Evolutionary conservation across 2,888 invertebrate genomes (phyloP).

Genomic region (Chaitophorus viminalis): DNA sequence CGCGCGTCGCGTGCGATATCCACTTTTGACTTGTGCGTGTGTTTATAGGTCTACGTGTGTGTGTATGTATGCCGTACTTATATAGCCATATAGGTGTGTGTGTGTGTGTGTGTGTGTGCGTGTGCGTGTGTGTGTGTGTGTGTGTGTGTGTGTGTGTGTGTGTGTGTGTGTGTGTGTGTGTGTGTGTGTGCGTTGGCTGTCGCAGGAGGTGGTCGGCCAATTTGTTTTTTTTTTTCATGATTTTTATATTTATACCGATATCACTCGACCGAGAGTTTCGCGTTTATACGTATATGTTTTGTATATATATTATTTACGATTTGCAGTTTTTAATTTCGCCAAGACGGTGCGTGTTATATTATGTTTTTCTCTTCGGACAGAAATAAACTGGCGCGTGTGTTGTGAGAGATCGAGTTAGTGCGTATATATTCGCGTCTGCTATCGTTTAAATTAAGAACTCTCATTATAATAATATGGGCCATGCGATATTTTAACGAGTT

Average conservation of each 20-base stretch:
- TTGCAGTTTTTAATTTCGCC: neutral
- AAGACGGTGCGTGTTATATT: too few species aligned
- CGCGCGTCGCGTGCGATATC: conserved; percentile 3
- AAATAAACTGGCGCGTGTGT: neutral
- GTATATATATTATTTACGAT: too few species aligned
- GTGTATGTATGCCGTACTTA: too few species aligned
- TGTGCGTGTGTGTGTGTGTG: neutral
- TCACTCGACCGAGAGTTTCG: neutral
- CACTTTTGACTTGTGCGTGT: neutral
- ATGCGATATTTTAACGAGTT: neutral
- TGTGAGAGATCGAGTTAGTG: neutral
- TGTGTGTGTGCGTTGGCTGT: neutral
- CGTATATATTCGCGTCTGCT: neutral
- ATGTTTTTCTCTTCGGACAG: neutral
- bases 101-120: too few species aligned
- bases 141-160: too few species aligned
- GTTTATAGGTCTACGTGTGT: neutral
- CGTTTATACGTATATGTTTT: neutral
- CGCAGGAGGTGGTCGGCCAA: neutral
- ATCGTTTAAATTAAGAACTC: neutral
- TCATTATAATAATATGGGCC: neutral
- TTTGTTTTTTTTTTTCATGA: neutral
- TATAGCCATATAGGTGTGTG: too few species aligned
- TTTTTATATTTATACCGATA: neutral
- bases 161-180: too few species aligned